Percentiles rank a stretch among this genome's conserved stretches.
Conservation (phyloP, 2,113 vertebrate genomes). For the Glareola pratincola region DNA sequence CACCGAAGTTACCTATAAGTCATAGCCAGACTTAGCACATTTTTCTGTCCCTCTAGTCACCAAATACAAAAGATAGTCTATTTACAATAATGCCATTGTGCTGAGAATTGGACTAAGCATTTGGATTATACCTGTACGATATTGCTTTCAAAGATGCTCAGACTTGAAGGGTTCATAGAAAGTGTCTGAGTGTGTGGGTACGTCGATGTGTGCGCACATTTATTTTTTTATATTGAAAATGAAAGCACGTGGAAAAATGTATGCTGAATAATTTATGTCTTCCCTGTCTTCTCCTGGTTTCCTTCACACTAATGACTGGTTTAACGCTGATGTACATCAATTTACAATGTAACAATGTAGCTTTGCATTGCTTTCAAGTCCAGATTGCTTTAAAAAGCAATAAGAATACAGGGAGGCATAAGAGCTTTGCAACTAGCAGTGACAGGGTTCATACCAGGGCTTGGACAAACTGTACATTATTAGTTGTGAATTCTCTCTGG, state of each 20-base stretch:
- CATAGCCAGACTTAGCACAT: background rate
- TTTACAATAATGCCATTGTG: background rate
- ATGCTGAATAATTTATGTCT: constrained; percentile 45
- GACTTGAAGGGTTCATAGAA: background rate
- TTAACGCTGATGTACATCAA: constrained; percentile 26
- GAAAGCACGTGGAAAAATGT: background rate
- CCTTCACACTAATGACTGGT: constrained; percentile 26
- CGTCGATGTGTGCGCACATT: background rate
- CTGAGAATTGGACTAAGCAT: background rate
- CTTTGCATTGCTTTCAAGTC: constrained; percentile 47
- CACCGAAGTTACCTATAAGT: background rate
- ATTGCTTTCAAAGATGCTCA: background rate
- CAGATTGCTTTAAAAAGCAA: constrained; percentile 38
- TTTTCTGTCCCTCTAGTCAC: background rate
- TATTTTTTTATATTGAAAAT: constrained; percentile 16
- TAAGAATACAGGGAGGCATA: background rate
- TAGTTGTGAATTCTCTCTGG: background rate
- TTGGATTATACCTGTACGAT: background rate
- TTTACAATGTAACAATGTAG: constrained; percentile 34
- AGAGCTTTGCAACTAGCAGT: constrained; percentile 2
- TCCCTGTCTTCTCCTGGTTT: constrained; percentile 3
- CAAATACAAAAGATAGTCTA: background rate
- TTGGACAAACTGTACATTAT: background rate
- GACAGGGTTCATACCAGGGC: background rate
- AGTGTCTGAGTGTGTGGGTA: background rate